A percentile compares a stretch with the other conserved stretches of the same genome.
These are phyloP conservation scores for Leptinotarsa defecta DNA, from an alignment of 1,140 invertebrate genomes.

Conservation along the genomic window DNA sequence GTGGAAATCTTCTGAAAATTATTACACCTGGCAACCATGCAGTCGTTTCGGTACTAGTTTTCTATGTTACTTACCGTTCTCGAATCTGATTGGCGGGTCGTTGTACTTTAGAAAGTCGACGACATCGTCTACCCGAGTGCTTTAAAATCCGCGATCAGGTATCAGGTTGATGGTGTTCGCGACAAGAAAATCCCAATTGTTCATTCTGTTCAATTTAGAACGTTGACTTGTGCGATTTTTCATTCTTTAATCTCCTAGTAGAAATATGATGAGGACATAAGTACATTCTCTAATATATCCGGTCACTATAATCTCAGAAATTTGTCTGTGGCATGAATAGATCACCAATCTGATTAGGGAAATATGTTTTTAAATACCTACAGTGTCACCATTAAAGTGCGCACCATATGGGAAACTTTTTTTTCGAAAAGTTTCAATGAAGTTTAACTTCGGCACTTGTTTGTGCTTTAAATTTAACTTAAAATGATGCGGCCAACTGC, in stretches of 20 bases:
- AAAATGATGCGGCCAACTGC: no score
- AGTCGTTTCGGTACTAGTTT: constrained; percentile 2
- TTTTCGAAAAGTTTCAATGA: no score
- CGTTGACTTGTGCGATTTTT: not conserved
- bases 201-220: not conserved
- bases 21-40: not conserved
- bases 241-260: not conserved
- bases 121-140: not conserved
- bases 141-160: not conserved
- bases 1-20: not conserved
- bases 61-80: constrained; percentile 8
- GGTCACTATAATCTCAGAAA: no score
- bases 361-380: no score
- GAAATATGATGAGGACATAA: no score
- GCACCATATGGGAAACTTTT: no score
- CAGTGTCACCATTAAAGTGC: no score
- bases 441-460: no score
- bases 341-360: no score
- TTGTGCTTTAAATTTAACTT: no score
- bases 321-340: no score
- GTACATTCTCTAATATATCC: no score
- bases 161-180: not conserved
- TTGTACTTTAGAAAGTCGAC: not conserved
- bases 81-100: constrained; percentile 7
- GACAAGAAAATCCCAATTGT: not conserved